These are phyloP conservation scores for Mongoloraphidia duomilia DNA, from an alignment of 2,888 invertebrate genomes.

Conservation along the genomic window DNA sequence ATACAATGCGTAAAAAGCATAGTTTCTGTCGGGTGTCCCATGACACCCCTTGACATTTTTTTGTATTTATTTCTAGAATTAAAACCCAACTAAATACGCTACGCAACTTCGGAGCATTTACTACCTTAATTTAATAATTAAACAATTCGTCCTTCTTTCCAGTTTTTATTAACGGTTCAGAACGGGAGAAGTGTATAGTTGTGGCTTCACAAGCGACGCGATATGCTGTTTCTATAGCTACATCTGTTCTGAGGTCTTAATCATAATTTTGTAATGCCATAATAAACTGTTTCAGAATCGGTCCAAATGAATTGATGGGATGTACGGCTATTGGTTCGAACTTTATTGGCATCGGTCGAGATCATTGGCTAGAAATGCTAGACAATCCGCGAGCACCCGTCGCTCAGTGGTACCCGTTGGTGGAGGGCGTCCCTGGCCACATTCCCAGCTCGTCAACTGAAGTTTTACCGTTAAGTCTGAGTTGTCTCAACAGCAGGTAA, in stretches of 20 bases:
- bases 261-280: neutral
- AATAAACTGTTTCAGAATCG: conserved; percentile 45
- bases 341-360: conserved; percentile 60
- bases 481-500: conserved; percentile 56
- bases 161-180: no score
- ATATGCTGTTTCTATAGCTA: no score
- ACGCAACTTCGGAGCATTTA: no score
- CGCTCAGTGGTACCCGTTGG: conserved; percentile 70
- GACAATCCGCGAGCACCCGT: conserved; percentile 71
- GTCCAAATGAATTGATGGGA: conserved; percentile 75
- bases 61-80: no score
- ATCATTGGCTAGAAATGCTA: conserved; percentile 76
- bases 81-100: no score
- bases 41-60: no score
- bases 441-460: conserved; percentile 38
- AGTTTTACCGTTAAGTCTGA: conserved; percentile 43
- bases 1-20: no score
- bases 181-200: no score
- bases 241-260: neutral
- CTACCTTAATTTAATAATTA: no score
- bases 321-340: conserved; percentile 67
- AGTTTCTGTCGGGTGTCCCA: no score
- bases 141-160: no score
- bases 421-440: conserved; percentile 53
- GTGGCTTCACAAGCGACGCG: no score